Evolutionary conservation across 1,140 invertebrate species (phyloP).

Genomic region (Atta cephalotes): DNA sequence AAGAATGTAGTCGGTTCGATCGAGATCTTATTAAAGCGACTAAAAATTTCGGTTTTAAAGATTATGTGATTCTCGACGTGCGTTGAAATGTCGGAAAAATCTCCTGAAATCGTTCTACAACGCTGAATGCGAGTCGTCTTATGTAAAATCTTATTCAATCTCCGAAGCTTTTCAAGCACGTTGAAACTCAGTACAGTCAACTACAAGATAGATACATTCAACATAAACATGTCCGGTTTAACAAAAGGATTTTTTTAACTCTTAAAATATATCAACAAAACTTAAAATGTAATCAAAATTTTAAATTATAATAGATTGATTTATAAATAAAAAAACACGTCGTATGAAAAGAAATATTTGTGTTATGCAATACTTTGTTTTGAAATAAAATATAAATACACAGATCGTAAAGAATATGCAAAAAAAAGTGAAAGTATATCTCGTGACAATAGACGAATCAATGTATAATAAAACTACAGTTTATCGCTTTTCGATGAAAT

Average conservation of each 20-base stretch:
- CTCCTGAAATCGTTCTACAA: not conserved
- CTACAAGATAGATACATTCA: conserved; percentile 39
- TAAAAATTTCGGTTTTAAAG: conserved; percentile 13
- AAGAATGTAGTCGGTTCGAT: conserved; percentile 1
- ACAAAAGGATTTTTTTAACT: conserved; percentile 37
- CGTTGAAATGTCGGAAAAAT: not conserved
- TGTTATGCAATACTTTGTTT: too few relatives aligned
- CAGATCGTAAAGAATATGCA: not conserved
- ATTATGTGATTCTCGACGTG: conserved; percentile 15
- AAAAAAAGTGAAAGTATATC: conserved; percentile 34
- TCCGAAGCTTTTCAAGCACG: not conserved
- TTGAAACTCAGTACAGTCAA: conserved; percentile 22
- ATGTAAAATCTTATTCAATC: conserved; percentile 46
- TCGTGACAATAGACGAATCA: conserved; percentile 4
- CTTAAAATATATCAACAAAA: not conserved
- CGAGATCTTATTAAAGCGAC: conserved; percentile 27
- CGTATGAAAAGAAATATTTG: not conserved
- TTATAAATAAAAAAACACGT: not conserved
- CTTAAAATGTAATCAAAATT: not conserved
- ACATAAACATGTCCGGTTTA: not conserved
- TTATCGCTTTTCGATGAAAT: conserved; percentile 52
- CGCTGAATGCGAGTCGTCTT: conserved; percentile 22
- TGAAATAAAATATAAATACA: not conserved
- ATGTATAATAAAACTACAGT: conserved; percentile 9
- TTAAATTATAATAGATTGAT: not conserved